Evolutionary conservation across 2,797 vertebrate genomes (phyloP), one percentile per base, ranked within the genome.

Genomic region (Trichosurus vulpecula): DNA sequence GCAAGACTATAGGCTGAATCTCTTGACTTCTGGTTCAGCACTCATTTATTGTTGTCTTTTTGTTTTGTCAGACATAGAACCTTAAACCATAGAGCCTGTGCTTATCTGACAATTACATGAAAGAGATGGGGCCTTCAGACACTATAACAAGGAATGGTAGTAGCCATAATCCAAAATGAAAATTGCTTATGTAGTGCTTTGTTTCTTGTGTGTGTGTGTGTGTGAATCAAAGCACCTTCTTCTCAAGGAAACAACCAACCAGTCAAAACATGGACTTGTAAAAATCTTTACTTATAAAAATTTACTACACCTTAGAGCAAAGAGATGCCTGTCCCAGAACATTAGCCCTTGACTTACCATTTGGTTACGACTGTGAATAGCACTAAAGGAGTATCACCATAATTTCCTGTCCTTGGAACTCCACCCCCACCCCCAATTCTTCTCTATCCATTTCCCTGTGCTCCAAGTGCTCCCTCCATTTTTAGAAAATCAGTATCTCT

Each of bases 401-500:
- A 57, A 57, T 57, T 57, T 57, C 56, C 27, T 27, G 56, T 57
- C 56, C 27, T 57, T 57, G 8, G 25, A 57, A 10, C 56, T 13
- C 27, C 6, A 14, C 1, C 8, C 56, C 56, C 4, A 52, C 1
- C 8, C 56, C 27, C 25, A 57, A 57, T 57, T 57, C 56, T 57
- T 57, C 27, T 57, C 29, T 56, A 29, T 29, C 27, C 27, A 57
- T 4, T 57, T 57, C 56, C 56, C 56, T 90, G 55, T 89, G 52
- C 56, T 91, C 25, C 41, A 13, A 47, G 54, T 81, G 94, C 90
- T 90, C 94, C 53, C 16, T 93, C 53, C 92, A 90, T 95, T 56
- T 92, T 90, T 19, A 92, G 81, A 94, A 95, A 94, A 53, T 29
- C 31, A 12, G 0, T 97, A 95, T 96, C 92, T 94, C 6, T 58